phyloP scores from a whole-genome alignment of 2,888 invertebrate species.

The Dione vanillae region DNA sequence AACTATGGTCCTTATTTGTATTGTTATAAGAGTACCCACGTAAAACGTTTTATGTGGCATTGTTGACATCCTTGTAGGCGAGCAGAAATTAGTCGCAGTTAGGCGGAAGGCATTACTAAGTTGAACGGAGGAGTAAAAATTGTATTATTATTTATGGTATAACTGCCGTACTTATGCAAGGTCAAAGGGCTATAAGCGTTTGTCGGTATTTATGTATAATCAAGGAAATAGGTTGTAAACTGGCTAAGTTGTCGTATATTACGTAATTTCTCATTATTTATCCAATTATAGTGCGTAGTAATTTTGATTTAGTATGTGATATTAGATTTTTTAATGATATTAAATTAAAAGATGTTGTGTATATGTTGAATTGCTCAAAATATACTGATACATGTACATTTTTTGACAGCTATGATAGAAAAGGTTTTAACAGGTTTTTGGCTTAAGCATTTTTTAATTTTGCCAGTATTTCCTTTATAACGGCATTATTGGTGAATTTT shows the following conservation, averaged over 20 bases:
- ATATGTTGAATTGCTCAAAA: background rate
- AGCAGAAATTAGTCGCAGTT: constrained; percentile 11
- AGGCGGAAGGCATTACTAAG: constrained; percentile 13
- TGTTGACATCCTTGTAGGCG: constrained; percentile 20
- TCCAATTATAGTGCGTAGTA: constrained; percentile 3
- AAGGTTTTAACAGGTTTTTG: too few relatives aligned
- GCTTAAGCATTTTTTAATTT: too few relatives aligned
- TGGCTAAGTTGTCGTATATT: constrained; percentile 8
- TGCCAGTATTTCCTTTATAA: too few relatives aligned
- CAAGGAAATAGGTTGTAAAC: constrained; percentile 13
- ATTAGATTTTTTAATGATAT: background rate
- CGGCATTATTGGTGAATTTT: too few relatives aligned
- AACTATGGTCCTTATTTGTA: constrained; percentile 14
- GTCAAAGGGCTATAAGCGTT: constrained; percentile 25
- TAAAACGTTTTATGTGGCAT: background rate
- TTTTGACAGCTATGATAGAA: too few relatives aligned
- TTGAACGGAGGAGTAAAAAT: constrained; percentile 22
- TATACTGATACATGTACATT: too few relatives aligned
- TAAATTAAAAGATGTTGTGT: background rate
- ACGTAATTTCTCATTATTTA: constrained; percentile 1
- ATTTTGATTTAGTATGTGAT: constrained; percentile 5
- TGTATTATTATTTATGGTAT: constrained; percentile 16
- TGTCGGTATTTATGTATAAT: constrained; percentile 23
- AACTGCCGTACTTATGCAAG: constrained; percentile 7
- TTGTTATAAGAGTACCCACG: constrained; percentile 10